These are phyloP conservation scores for Nomada ruficornis DNA, from an alignment of 2,888 invertebrate genomes.

Conservation along the genomic window DNA sequence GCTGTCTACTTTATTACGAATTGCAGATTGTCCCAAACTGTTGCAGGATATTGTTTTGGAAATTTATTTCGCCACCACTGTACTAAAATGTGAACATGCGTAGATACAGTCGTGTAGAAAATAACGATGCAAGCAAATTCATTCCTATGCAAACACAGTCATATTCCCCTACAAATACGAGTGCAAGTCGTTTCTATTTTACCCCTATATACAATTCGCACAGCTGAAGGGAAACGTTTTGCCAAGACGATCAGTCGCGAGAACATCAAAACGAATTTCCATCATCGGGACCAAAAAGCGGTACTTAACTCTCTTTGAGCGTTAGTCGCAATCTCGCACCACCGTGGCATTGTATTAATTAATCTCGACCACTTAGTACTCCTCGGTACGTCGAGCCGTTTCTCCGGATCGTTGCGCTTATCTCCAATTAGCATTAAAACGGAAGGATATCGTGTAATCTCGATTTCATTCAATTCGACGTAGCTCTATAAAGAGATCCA, in stretches of 20 bases:
- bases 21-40: no score
- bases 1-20: no score
- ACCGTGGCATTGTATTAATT: conserved; percentile 29
- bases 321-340: conserved; percentile 12
- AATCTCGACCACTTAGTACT: conserved; percentile 44
- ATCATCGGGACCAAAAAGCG: conserved; percentile 11
- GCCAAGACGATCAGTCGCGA: background rate
- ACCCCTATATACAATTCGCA: no score
- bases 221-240: background rate
- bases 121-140: no score
- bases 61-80: no score
- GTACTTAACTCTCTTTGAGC: conserved; percentile 8
- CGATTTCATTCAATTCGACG: conserved; percentile 34
- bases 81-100: no score
- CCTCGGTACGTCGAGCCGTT: conserved; percentile 14
- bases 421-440: conserved; percentile 33
- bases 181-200: no score
- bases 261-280: conserved; percentile 9
- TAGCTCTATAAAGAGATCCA: conserved; percentile 27
- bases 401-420: conserved; percentile 24
- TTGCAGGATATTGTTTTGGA: no score
- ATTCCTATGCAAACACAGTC: no score
- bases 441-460: conserved; percentile 27
- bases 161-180: no score
- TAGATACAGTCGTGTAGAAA: no score